phyloP scores from a whole-genome alignment of 1,140 invertebrate genomes.

The Cydia pomonella region DNA sequence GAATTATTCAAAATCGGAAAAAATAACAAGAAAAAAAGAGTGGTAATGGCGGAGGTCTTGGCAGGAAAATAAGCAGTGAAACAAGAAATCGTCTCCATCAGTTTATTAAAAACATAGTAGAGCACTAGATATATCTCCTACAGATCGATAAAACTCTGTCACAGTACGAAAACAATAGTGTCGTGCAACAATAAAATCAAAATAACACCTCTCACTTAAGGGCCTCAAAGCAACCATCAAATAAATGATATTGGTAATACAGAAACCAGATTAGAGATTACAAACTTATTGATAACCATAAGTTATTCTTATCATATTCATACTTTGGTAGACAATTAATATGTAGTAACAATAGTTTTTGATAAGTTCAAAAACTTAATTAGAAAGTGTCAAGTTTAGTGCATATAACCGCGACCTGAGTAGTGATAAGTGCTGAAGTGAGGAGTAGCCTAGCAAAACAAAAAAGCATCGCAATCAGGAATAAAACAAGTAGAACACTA shows the following conservation, averaged over 20 bases:
- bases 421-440: constrained; percentile 49
- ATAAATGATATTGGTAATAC: background rate
- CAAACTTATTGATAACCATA: constrained; percentile 34
- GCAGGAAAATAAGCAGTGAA: constrained; percentile 6
- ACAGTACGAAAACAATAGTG: constrained; percentile 73
- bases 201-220: constrained; percentile 59
- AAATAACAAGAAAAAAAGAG: no score
- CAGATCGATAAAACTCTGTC: constrained; percentile 75
- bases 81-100: constrained; percentile 52
- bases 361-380: no score
- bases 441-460: constrained; percentile 22
- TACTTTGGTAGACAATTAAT: constrained; percentile 43
- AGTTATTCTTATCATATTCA: constrained; percentile 38
- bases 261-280: constrained; percentile 27
- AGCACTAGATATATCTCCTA: constrained; percentile 64
- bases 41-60: background rate
- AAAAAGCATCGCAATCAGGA: background rate
- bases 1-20: no score
- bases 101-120: constrained; percentile 77
- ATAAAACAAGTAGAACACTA: constrained; percentile 6
- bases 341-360: constrained; percentile 39
- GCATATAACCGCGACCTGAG: constrained; percentile 16
- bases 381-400: constrained; percentile 1
- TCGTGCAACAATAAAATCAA: constrained; percentile 76
- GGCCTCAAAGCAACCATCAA: constrained; percentile 13